Evolutionary conservation across 2,888 invertebrate genomes (phyloP).

Genomic region (Pomacea canaliculata): DNA sequence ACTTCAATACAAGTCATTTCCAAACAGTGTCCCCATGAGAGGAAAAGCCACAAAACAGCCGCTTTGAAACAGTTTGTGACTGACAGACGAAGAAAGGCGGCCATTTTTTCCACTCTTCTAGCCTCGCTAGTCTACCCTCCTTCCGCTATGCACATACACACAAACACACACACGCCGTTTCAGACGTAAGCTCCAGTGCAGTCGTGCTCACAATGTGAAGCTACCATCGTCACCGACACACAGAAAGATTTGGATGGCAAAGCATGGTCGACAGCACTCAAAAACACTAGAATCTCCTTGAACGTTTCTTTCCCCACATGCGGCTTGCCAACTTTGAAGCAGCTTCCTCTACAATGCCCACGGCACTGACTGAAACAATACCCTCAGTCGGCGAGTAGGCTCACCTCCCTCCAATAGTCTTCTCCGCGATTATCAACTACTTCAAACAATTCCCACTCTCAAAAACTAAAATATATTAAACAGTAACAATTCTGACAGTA

Average conservation of each 20-base stretch:
- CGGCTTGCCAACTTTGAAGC: constrained; percentile 9
- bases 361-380: constrained; percentile 28
- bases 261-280: constrained; percentile 14
- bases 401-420: constrained; percentile 4
- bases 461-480: too few species aligned
- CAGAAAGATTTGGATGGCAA: neutral
- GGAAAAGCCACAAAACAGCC: constrained; percentile 38
- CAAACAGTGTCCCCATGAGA: constrained; percentile 38
- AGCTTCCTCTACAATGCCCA: constrained; percentile 21
- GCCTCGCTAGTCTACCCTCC: constrained; percentile 8
- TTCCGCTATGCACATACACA: constrained; percentile 21
- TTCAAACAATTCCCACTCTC: too few species aligned
- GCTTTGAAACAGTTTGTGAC: constrained; percentile 36
- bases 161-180: constrained; percentile 21
- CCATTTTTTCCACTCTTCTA: constrained; percentile 40
- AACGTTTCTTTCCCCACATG: constrained; percentile 8
- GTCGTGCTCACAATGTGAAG: neutral
- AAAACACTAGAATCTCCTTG: constrained; percentile 1
- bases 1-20: constrained; percentile 79
- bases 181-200: constrained; percentile 17
- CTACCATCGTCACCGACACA: constrained; percentile 16
- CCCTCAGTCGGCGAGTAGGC: constrained; percentile 6
- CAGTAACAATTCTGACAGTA: too few species aligned
- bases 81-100: constrained; percentile 38
- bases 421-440: too few species aligned